Evolutionary conservation across 2,888 invertebrate genomes (phyloP).

Genomic region (Chromoteleia sp.): DNA sequence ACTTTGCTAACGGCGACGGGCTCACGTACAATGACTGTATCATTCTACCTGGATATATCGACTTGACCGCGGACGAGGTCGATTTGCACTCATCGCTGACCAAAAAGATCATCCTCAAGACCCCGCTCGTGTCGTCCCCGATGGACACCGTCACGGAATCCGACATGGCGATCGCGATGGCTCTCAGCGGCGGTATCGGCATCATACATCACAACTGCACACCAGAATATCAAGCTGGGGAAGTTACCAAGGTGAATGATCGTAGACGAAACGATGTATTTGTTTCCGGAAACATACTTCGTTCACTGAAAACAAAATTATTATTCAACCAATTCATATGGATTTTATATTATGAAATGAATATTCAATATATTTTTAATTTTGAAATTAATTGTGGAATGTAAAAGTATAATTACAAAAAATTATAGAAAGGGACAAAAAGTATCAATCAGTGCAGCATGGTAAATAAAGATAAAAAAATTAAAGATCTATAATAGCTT

Average conservation of each 20-base stretch:
- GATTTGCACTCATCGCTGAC: slow-evolving; percentile 96
- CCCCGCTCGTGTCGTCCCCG: slow-evolving; percentile 98
- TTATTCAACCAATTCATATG: too few species aligned
- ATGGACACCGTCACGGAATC: slow-evolving; percentile 99
- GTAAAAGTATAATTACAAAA: too few species aligned
- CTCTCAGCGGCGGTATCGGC: slow-evolving; percentile 98
- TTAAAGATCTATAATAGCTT: too few species aligned
- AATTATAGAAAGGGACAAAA: too few species aligned
- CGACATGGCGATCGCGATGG: slow-evolving; percentile 99
- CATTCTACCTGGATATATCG: slow-evolving; percentile 97
- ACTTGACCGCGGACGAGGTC: slow-evolving; percentile 97
- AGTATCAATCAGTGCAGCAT: too few species aligned
- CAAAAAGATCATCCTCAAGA: slow-evolving; percentile 93
- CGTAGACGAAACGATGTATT: too few species aligned
- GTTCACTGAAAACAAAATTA: too few species aligned
- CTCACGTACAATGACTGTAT: slow-evolving; percentile 99
- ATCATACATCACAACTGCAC: slow-evolving; percentile 99
- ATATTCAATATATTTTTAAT: too few species aligned
- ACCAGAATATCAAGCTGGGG: slow-evolving; percentile 96
- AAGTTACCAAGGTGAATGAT: slow-evolving; percentile 93
- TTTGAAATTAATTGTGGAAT: too few species aligned
- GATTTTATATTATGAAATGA: too few species aligned
- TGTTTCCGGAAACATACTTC: too few species aligned
- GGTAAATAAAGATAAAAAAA: too few species aligned
- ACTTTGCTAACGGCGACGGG: slow-evolving; percentile 93